Evolutionary conservation across 2,888 invertebrate species (phyloP).

Genomic region (Temnothorax rugatulus): DNA sequence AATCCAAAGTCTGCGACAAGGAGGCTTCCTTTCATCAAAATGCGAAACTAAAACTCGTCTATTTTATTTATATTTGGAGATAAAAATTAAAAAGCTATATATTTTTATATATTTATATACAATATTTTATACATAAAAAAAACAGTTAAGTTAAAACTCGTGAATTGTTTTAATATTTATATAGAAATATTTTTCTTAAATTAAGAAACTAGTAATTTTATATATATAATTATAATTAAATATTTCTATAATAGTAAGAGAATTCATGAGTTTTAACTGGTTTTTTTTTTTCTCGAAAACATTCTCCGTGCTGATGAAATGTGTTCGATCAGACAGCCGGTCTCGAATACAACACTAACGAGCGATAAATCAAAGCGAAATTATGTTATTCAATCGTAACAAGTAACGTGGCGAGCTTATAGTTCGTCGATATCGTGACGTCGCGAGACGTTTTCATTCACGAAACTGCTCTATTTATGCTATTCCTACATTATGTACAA

Average conservation of each 20-base stretch:
- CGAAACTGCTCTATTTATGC: constrained; percentile 29
- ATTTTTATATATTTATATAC: too few relatives aligned
- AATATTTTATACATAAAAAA: too few relatives aligned
- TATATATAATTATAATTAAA: too few relatives aligned
- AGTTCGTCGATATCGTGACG: not conserved
- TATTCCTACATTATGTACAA: constrained; percentile 33
- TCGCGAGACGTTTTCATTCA: constrained; percentile 33
- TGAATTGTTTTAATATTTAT: too few relatives aligned
- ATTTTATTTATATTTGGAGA: not conserved
- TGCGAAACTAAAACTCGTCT: not conserved
- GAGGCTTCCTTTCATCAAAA: not conserved
- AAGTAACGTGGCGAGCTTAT: not conserved
- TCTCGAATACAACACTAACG: not conserved
- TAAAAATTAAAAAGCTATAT: not conserved
- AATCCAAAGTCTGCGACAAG: not conserved
- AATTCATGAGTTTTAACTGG: not conserved
- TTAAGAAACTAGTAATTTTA: too few relatives aligned
- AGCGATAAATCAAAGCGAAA: not conserved
- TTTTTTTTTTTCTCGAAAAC: not conserved
- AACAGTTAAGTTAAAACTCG: too few relatives aligned
- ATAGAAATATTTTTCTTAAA: too few relatives aligned
- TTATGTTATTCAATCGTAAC: not conserved
- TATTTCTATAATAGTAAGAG: not conserved
- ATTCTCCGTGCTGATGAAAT: not conserved
- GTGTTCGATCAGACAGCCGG: not conserved